Evolutionary conservation across 1,140 invertebrate species (phyloP).

Genomic region (Polypedilum pembai): DNA sequence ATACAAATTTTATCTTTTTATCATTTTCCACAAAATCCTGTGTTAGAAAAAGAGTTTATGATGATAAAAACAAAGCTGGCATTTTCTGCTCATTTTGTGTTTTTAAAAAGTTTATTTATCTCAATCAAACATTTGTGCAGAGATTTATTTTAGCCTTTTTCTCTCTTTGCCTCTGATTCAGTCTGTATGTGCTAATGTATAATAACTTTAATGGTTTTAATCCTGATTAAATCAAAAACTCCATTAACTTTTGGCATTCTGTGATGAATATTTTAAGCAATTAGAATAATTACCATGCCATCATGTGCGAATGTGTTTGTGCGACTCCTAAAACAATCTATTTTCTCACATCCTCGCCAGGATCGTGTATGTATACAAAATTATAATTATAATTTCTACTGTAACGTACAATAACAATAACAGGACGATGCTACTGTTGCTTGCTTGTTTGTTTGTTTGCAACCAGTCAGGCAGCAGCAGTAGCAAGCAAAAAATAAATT

Average conservation of each 20-base stretch:
- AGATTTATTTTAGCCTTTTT: not conserved
- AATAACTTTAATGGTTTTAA: slow-evolving; percentile 26
- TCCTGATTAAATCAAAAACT: slow-evolving; percentile 28
- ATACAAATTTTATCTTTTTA: no score
- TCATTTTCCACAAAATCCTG: no score
- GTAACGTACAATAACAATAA: not conserved
- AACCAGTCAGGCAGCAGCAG: not conserved
- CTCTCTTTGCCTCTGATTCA: no score
- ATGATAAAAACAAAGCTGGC: no score
- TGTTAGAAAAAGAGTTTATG: no score
- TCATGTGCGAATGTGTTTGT: slow-evolving; percentile 21
- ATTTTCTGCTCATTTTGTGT: no score
- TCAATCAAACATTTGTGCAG: slow-evolving; percentile 9
- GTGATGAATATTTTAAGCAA: slow-evolving; percentile 23
- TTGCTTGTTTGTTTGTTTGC: not conserved
- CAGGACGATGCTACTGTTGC: not conserved
- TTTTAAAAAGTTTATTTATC: not conserved
- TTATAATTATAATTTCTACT: slow-evolving; percentile 4
- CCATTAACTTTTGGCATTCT: slow-evolving; percentile 20
- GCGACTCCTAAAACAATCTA: not conserved
- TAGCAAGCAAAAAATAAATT: not conserved
- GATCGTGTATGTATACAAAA: not conserved
- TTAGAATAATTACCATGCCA: slow-evolving; percentile 27
- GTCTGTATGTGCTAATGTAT: slow-evolving; percentile 12
- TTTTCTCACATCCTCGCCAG: no score